Percentiles rank a stretch among this genome's conserved stretches.
Conservation (phyloP, 2,888 invertebrate genomes). For the Euclidia mi region DNA sequence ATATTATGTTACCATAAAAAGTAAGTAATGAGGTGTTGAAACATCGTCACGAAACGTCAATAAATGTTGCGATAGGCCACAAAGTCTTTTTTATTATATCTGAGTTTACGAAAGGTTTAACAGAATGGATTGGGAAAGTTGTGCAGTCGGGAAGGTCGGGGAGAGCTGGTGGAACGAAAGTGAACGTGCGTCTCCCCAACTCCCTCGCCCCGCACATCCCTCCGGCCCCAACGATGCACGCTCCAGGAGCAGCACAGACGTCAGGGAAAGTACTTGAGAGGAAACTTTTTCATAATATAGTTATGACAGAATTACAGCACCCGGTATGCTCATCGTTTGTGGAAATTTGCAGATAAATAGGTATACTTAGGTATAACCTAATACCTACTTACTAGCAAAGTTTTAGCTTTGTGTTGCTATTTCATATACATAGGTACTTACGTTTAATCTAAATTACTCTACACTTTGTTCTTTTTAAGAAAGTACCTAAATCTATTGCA, state of each 20-base stretch:
- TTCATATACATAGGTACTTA: no score
- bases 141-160: slow-evolving; percentile 67
- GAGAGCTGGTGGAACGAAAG: slow-evolving; percentile 72
- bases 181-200: slow-evolving; percentile 68
- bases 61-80: slow-evolving; percentile 32
- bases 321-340: slow-evolving; percentile 33
- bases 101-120: slow-evolving; percentile 56
- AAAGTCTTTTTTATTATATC: slow-evolving; percentile 46
- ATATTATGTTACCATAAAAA: slow-evolving; percentile 21
- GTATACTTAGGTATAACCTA: no score
- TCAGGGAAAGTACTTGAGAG: slow-evolving; percentile 70
- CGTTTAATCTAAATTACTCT: no score
- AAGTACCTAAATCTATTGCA: no score
- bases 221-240: slow-evolving; percentile 53
- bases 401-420: no score
- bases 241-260: slow-evolving; percentile 67
- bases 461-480: no score
- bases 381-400: no score
- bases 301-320: slow-evolving; percentile 37
- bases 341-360: slow-evolving; percentile 1
- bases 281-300: slow-evolving; percentile 50
- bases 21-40: slow-evolving; percentile 25
- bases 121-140: slow-evolving; percentile 70
- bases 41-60: slow-evolving; percentile 31
- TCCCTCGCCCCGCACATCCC: slow-evolving; percentile 56